Evolutionary conservation across 2,888 invertebrate species (phyloP).

Genomic region (Mesorhabditis belari): DNA sequence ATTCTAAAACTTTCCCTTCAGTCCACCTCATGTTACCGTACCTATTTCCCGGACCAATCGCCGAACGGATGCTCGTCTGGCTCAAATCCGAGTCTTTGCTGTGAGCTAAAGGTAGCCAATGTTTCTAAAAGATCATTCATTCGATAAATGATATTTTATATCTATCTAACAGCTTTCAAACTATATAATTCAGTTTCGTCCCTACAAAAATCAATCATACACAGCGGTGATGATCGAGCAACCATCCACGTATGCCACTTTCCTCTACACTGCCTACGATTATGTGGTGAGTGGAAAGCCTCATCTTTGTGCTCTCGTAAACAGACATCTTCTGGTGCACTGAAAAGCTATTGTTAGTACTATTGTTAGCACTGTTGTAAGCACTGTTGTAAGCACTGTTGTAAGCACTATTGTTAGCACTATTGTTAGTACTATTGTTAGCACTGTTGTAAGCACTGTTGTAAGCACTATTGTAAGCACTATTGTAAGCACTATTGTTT

Average conservation of each 20-base stretch:
- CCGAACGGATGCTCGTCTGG: conserved; percentile 37
- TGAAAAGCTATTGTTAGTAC: not conserved
- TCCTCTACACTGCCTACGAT: conserved; percentile 45
- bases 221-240: conserved; percentile 44
- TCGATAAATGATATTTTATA: not conserved
- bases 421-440: too few relatives aligned
- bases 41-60: conserved; percentile 50
- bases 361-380: too few relatives aligned
- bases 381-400: too few relatives aligned
- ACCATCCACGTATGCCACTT: conserved; percentile 44
- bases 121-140: too few relatives aligned
- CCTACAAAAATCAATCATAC: conserved; percentile 29
- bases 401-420: too few relatives aligned
- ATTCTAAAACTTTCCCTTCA: conserved; percentile 2
- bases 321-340: too few relatives aligned
- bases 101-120: conserved; percentile 38
- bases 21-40: conserved; percentile 42
- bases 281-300: conserved; percentile 10
- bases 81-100: conserved; percentile 41
- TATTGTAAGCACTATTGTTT: too few relatives aligned
- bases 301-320: not conserved
- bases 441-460: too few relatives aligned
- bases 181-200: not conserved
- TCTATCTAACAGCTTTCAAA: not conserved
- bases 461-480: too few relatives aligned